Evolutionary conservation across 2,113 vertebrate species (phyloP), one percentile per base, ranked within the genome.

Genomic region (Quiscalus mexicanus): DNA sequence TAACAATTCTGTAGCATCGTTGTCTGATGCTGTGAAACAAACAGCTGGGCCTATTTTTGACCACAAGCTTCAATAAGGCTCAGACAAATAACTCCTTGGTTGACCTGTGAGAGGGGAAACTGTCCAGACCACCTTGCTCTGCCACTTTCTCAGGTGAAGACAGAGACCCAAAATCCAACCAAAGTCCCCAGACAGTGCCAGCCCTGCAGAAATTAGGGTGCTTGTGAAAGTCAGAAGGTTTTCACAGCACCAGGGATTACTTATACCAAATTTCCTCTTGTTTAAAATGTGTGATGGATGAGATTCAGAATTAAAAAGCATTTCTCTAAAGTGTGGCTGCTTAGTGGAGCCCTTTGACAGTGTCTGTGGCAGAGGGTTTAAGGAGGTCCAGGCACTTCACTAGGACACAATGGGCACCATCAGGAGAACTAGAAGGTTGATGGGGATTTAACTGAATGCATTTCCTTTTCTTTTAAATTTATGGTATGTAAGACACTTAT

Each of bases 381-480:
- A 71, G 76, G 12, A 27, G 13, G 6, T 56, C 31, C n/a, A 18
- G 52, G 49, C 24, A 23, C 21, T 67, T 80, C 35, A 8, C 50
- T 25, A 11, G 30, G 59, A 39, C 84, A 63, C 22, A 31, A 13
- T 31, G 28, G 69, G 33, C 50, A 39, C 28, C 39, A 25, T 37
- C 25, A 37, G 42, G 33, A 60, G 69, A 92, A 17, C 42, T 41
- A 49, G 27, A 65, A 91, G 25, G 77, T 30, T 88, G 69, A 75
- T 70, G 45, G 31, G 59, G 31, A 37, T 62, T 96, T 86, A 71
- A 89, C 53, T 65, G 62, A 96, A 87, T 37, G n/a, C 33, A 60
- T 20, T 91, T 93, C 33, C 39, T 87, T 77, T 83, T 47, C 75
- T 84, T 94, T 93, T 79, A 84, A 90, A 84, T 91, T 94, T 94